Base-by-base conservation (phyloP, 2,113 vertebrate species). In the Zapus hudsonius region DNA sequence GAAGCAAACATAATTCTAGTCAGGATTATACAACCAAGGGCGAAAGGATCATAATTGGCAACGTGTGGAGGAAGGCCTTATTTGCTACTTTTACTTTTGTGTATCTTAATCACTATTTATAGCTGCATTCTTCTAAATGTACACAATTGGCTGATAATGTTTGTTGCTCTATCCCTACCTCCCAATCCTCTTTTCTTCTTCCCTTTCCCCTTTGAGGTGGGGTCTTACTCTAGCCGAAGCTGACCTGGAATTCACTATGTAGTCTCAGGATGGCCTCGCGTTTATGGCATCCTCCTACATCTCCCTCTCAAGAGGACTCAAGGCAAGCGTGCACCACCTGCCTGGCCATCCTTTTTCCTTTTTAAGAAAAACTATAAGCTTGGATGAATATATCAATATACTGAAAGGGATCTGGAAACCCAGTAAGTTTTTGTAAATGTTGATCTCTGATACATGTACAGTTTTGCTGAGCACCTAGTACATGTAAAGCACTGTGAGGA, bases 1-100 rank as follows among this genome's bases (percentile, higher is more conserved):
- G 75, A 96, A 86, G 64, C 79, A 66, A 84, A 93, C 84, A 44
- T n/a, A 90, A 88, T 80, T 93, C 66, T 64, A 87, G 61, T 42
- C 80, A 84, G 23, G 33, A 91, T 76, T 92, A n/a, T 83, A 64
- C 85, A 85, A 93, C 38, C 17, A 73, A 79, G 29, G 47, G 25
- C 27, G 11, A 15, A 87, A 94, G 55, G 38, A 83, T 79, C 38
- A 0, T 47, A 84, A 89, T 0, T 90, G 55, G 61, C 29, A 93
- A 76, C 67, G 85, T 92, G 72, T 57, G 36, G 31, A 85, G 13
- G 52, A 92, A 83, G 12, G 12, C 11, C 25, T 84, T 76, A 78
- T 82, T 82, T 84, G 25, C 22, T 63, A 27, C 3, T 40, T 76
- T 72, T 15, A 76, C 40, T 88, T 87, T 63, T 70, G 33, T 13